A percentile compares a stretch with the other conserved stretches of the same genome.
Conservation (phyloP, 2,888 invertebrate species). For the Phyllotreta striolata region DNA sequence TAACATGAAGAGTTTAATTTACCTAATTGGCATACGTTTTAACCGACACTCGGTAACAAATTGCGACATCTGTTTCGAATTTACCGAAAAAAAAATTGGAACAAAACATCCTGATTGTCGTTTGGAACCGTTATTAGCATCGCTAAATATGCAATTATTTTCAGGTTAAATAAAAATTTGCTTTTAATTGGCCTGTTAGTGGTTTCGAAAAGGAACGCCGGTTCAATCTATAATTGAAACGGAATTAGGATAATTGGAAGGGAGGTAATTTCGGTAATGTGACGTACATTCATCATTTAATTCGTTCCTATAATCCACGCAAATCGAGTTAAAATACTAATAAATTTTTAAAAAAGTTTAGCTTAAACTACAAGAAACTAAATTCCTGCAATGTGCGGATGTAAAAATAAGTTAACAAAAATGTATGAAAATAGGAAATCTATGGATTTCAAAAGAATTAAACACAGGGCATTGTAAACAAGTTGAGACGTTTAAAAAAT, state of each 20-base stretch:
- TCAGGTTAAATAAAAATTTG: slow-evolving; percentile 27
- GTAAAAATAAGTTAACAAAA: no score
- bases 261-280: no score
- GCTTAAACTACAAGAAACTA: no score
- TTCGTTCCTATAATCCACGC: no score
- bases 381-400: no score
- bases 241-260: slow-evolving; percentile 22
- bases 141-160: slow-evolving; percentile 29
- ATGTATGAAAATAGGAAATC: no score
- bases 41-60: slow-evolving; percentile 9
- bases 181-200: slow-evolving; percentile 28
- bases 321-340: no score
- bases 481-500: slow-evolving; percentile 55
- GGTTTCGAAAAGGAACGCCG: slow-evolving; percentile 17
- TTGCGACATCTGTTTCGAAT: slow-evolving; percentile 22
- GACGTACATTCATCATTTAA: no score
- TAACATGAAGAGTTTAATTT: no score
- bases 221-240: slow-evolving; percentile 15
- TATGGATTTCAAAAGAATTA: no score
- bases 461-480: slow-evolving; percentile 47
- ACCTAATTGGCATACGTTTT: background rate
- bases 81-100: slow-evolving; percentile 14
- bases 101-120: slow-evolving; percentile 12
- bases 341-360: no score
- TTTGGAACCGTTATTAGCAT: slow-evolving; percentile 17